phyloP scores from a whole-genome alignment of 1,140 invertebrate genomes.

The Camponotus pennsylvanicus region DNA sequence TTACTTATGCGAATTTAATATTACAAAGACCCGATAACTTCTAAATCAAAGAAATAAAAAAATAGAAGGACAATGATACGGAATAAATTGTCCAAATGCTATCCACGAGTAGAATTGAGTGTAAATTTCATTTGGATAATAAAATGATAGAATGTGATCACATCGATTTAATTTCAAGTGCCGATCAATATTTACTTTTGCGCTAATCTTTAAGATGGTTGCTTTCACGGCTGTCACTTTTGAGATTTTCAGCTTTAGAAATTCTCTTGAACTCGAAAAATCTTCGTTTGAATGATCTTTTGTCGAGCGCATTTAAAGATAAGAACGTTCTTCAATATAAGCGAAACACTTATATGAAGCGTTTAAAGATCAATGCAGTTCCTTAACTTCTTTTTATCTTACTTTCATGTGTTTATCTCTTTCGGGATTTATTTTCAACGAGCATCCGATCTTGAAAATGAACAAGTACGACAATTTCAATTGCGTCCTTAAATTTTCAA shows the following conservation, averaged over 20 bases:
- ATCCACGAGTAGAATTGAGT: not conserved
- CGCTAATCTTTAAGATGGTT: slow-evolving; percentile 1
- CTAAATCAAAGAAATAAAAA: not conserved
- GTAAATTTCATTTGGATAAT: not conserved
- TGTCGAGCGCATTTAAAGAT: not conserved
- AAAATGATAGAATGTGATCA: not conserved
- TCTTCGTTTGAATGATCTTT: not conserved
- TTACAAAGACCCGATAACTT: not conserved
- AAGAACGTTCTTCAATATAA: slow-evolving; percentile 34
- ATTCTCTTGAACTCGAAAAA: slow-evolving; percentile 26
- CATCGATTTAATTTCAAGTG: slow-evolving; percentile 14
- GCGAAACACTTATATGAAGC: slow-evolving; percentile 54
- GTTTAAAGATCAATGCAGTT: slow-evolving; percentile 70
- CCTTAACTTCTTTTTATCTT: slow-evolving; percentile 55
- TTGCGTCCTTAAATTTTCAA: slow-evolving; percentile 60
- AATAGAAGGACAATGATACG: not conserved
- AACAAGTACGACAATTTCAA: not conserved
- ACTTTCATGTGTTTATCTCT: slow-evolving; percentile 53
- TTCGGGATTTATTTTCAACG: slow-evolving; percentile 54
- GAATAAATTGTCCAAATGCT: not conserved
- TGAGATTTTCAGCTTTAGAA: slow-evolving; percentile 22
- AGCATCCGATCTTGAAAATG: slow-evolving; percentile 7
- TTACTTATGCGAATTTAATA: not conserved
- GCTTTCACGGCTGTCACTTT: not conserved
- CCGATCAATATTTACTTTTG: slow-evolving; percentile 34